Base-by-base conservation (phyloP, 2,113 vertebrate genomes). In the Hyaena hyaena region DNA sequence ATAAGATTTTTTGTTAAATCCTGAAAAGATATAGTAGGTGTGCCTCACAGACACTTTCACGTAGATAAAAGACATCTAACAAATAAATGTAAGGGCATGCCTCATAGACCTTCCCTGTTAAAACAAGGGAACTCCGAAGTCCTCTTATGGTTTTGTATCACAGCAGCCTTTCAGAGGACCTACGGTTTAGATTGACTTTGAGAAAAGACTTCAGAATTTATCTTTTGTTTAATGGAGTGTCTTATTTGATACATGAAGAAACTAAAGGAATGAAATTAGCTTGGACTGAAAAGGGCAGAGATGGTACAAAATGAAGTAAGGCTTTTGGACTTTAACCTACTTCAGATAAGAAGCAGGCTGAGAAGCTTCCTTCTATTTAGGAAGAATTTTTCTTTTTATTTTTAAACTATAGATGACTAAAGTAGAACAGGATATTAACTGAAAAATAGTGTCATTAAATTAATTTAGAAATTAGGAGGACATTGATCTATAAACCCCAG, bases 401-500 rank as follows among this genome's bases (percentile, higher is more conserved):
- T 79, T 55, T 63, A 10, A 11, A 69, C 66, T 81, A 45, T 23
- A 28, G 7, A 74, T 19, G 58, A 39, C 26, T 90, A 88, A 74
- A 50, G 58, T 92, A 93, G 16, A 88, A 74, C 0, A 55, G 17
- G 19, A 5, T 6, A 68, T 35, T 93, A 50, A 50, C 12, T 84
- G 4, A 33, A 92, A 93, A 90, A 61, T 76, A 53, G 14, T 85
- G 53, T 39, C 24, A 66, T 17, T 80, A 80, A 61, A 23, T 58
- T 94, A 89, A 77, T 63, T 82, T 58, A 50, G 74, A 92, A 73
- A 88, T 83, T 83, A 77, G 16, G n/a, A 97, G 15, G 39, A 33
- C 9, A 65, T 82, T 89, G 50, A 94, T 74, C 61, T 61, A 50
- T 76, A 85, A 81, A 66, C 63, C n/a, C 88, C 31, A 39, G 35